A percentile compares a stretch with the other conserved stretches of the same genome.
Evolutionary conservation across 2,797 vertebrate genomes (phyloP).

Genomic region (Poecilia velifera): DNA sequence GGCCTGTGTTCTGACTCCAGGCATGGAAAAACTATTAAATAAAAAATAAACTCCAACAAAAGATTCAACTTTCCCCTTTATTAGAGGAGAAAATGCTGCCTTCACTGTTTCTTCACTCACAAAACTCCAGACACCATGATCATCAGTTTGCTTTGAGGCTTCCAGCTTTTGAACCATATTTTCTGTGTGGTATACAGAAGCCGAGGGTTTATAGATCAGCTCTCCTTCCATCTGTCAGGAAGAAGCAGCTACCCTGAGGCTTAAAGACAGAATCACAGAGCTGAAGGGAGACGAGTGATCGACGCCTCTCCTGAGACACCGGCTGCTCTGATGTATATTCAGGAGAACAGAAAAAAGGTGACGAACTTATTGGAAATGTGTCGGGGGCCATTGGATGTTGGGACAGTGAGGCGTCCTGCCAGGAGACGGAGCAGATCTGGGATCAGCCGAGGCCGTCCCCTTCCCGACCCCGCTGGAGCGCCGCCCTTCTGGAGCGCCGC

Average conservation of each 20-base stretch:
- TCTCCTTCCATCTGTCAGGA: slow-evolving; percentile 51
- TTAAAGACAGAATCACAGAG: slow-evolving; percentile 47
- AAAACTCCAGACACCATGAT: slow-evolving; percentile 18
- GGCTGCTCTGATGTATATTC: slow-evolving; percentile 77
- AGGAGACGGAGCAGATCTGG: slow-evolving; percentile 50
- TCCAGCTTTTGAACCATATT: slow-evolving; percentile 28
- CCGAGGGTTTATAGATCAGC: slow-evolving; percentile 44
- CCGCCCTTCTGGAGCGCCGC: slow-evolving; percentile 61
- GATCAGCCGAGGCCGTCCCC: slow-evolving; percentile 56
- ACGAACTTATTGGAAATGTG: slow-evolving; percentile 80
- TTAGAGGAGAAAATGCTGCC: slow-evolving; percentile 31
- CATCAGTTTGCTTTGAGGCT: slow-evolving; percentile 20
- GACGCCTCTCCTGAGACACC: slow-evolving; percentile 54
- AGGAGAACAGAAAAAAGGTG: slow-evolving; percentile 77
- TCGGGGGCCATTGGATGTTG: slow-evolving; percentile 76
- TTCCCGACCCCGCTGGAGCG: slow-evolving; percentile 45
- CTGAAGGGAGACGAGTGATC: slow-evolving; percentile 45
- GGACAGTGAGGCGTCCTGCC: slow-evolving; percentile 63
- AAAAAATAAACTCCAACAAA: not conserved
- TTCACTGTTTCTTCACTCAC: slow-evolving; percentile 39
- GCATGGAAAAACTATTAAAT: not conserved
- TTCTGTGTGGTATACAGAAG: slow-evolving; percentile 26
- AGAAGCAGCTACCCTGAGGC: slow-evolving; percentile 44
- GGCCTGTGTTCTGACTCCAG: not conserved
- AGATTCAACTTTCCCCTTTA: slow-evolving; percentile 10